These are phyloP conservation scores for Bembecia ichneumoniformis DNA, from an alignment of 2,888 invertebrate species.

Conservation along the genomic window DNA sequence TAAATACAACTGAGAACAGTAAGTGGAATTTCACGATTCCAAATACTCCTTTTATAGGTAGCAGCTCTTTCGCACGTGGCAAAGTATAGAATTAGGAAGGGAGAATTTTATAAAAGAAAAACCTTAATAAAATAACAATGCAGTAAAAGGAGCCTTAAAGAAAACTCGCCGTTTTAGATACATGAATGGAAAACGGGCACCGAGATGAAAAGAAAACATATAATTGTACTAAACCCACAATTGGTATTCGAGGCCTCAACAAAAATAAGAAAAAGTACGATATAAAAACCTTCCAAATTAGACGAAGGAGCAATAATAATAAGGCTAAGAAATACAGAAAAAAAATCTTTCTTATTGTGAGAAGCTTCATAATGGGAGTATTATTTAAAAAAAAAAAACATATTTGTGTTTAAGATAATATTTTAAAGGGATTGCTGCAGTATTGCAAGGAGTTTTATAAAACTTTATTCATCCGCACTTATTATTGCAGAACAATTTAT, in stretches of 20 bases:
- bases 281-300: constrained; percentile 26
- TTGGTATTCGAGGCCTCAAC: constrained; percentile 37
- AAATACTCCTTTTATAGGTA: too few species aligned
- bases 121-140: constrained; percentile 9
- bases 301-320: constrained; percentile 14
- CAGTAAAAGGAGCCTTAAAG: constrained; percentile 2
- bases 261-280: constrained; percentile 35
- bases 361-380: too few species aligned
- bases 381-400: too few species aligned
- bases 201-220: constrained; percentile 32
- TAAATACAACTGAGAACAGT: too few species aligned
- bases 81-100: background rate
- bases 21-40: too few species aligned
- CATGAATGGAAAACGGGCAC: background rate
- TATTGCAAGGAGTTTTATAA: too few species aligned
- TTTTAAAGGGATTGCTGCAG: too few species aligned
- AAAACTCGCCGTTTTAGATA: constrained; percentile 5
- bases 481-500: too few species aligned
- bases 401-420: too few species aligned
- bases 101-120: background rate
- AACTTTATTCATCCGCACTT: too few species aligned
- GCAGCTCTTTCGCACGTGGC: too few species aligned
- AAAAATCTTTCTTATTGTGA: too few species aligned
- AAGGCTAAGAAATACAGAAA: background rate
- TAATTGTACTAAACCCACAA: constrained; percentile 21